Evolutionary conservation across 2,888 invertebrate species (phyloP).

Genomic region (Iphiclides podalirius): DNA sequence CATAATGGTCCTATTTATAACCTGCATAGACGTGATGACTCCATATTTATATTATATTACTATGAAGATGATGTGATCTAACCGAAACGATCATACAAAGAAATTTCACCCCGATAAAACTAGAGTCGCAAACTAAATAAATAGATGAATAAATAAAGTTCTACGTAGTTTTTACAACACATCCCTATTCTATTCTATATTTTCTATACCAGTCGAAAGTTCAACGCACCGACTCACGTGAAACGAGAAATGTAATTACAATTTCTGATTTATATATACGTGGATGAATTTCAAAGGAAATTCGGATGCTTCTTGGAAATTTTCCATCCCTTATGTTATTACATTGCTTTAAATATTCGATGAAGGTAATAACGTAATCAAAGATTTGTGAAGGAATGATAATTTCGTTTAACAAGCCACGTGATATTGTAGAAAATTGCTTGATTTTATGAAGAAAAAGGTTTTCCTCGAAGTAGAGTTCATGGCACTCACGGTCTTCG

Average conservation of each 20-base stretch:
- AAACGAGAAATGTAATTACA: conserved; percentile 19
- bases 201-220: neutral
- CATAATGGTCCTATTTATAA: too few species aligned
- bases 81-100: too few species aligned
- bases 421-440: conserved; percentile 7
- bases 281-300: conserved; percentile 20
- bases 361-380: conserved; percentile 17
- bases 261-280: conserved; percentile 16
- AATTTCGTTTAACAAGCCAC: conserved; percentile 4
- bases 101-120: too few species aligned
- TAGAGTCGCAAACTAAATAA: too few species aligned
- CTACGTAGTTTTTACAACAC: too few species aligned
- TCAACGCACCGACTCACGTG: conserved; percentile 14
- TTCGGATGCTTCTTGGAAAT: conserved; percentile 7
- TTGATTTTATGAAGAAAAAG: conserved; percentile 10
- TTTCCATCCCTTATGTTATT: conserved; percentile 3
- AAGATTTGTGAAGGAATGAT: conserved; percentile 5
- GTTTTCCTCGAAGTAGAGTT: conserved; percentile 1
- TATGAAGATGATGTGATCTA: too few species aligned
- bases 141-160: too few species aligned
- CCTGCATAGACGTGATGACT: too few species aligned
- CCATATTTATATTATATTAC: too few species aligned
- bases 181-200: neutral
- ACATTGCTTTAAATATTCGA: conserved; percentile 8
- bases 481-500: neutral